Evolutionary conservation across 2,113 vertebrate species (phyloP).

Genomic region (Phodopus roborovskii): DNA sequence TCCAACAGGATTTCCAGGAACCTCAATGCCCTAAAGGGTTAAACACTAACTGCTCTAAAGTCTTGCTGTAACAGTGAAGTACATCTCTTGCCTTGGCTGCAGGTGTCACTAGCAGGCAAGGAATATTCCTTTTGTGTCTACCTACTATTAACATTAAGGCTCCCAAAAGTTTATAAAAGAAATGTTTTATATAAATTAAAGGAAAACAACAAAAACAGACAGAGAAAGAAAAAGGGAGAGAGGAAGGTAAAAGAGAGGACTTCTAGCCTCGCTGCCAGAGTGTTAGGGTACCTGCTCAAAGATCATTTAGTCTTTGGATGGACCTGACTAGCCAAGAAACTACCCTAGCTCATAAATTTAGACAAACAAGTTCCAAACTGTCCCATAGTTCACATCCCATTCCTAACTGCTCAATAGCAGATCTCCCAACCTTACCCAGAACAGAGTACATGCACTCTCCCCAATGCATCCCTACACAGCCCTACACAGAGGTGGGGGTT

Average conservation of each 20-base stretch:
- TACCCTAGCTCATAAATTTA: constrained; percentile 58
- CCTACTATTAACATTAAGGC: constrained; percentile 43
- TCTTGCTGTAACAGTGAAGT: constrained; percentile 47
- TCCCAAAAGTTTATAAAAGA: constrained; percentile 53
- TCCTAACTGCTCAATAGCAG: constrained; percentile 26
- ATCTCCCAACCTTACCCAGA: not conserved
- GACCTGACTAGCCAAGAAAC: not conserved
- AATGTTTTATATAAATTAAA: constrained; percentile 59
- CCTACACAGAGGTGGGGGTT: not conserved
- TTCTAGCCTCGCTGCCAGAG: constrained; percentile 34
- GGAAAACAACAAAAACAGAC: constrained; percentile 2
- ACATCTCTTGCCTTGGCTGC: constrained; percentile 55
- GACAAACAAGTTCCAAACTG: constrained; percentile 44
- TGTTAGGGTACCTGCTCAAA: not conserved
- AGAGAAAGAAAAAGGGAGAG: not conserved
- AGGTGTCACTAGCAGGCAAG: constrained; percentile 69
- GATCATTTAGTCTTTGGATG: not conserved
- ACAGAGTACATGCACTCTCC: not conserved
- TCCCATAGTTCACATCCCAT: not conserved
- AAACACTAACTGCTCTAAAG: constrained; percentile 59
- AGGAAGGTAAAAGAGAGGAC: not conserved
- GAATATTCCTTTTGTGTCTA: constrained; percentile 65
- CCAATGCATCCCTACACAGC: not conserved
- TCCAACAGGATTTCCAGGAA: not conserved
- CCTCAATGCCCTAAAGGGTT: constrained; percentile 53